These are phyloP conservation scores for Crocodylus rhombifer DNA, from an alignment of 2,797 vertebrate species.

Conservation along the genomic window DNA sequence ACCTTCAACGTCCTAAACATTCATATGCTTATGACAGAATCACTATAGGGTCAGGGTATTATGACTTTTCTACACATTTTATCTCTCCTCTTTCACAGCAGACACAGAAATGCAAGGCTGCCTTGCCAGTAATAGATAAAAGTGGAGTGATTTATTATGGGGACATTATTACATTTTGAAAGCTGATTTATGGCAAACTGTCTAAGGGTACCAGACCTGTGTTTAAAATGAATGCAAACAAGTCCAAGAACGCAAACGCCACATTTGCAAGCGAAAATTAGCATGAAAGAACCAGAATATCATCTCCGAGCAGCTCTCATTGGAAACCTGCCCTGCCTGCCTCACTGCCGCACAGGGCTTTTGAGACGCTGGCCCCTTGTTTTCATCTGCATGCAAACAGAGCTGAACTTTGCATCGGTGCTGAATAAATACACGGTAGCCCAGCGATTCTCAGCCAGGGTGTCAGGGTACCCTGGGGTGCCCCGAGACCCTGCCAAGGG, in stretches of 20 bases:
- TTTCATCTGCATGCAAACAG: accelerated
- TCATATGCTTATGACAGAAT: accelerated
- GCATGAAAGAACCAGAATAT: accelerated
- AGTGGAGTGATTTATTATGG: conserved; percentile 24
- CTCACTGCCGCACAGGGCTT: not conserved
- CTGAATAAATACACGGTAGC: too few species aligned
- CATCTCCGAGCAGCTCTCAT: not conserved
- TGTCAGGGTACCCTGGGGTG: too few species aligned
- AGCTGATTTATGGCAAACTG: conserved; percentile 30
- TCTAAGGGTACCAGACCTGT: not conserved
- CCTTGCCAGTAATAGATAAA: conserved; percentile 32
- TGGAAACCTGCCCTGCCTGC: accelerated
- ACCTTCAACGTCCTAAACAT: not conserved
- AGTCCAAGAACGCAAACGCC: not conserved
- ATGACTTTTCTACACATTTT: not conserved
- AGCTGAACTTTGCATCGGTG: accelerated
- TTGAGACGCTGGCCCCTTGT: accelerated
- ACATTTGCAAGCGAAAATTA: accelerated
- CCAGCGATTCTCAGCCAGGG: too few species aligned
- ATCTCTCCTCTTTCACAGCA: not conserved
- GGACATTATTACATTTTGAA: conserved; percentile 39
- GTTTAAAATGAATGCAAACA: not conserved
- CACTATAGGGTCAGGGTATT: not conserved
- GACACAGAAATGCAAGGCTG: not conserved
- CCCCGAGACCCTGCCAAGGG: too few species aligned